Conservation (phyloP, 2,113 vertebrate genomes). For the Silurus meridionalis region DNA sequence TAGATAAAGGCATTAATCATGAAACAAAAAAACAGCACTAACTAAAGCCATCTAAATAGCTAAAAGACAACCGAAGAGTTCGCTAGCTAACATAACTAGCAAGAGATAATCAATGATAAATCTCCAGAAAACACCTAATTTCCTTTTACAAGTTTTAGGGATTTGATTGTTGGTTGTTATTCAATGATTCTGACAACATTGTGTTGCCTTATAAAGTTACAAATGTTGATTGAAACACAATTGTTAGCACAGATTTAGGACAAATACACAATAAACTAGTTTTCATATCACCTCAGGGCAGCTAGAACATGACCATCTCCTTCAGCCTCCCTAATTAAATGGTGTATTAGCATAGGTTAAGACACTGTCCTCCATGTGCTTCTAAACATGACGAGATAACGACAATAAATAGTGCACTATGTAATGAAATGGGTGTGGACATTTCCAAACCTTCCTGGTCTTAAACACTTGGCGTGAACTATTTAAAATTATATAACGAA, state of each 20-base stretch:
- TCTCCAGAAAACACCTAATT: neutral
- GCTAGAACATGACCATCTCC: neutral
- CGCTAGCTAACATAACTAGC: neutral
- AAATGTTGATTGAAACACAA: neutral
- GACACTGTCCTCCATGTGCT: neutral
- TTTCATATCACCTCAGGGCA: neutral
- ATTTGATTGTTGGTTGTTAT: neutral
- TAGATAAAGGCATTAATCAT: neutral
- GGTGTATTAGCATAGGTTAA: neutral
- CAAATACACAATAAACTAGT: neutral
- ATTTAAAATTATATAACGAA: neutral
- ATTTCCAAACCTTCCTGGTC: neutral
- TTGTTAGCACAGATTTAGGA: neutral
- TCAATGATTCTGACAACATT: neutral
- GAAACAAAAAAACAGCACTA: neutral
- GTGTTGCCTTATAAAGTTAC: neutral
- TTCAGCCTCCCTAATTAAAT: neutral
- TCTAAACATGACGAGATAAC: neutral
- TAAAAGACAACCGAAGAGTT: no score
- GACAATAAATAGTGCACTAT: neutral
- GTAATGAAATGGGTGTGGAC: neutral
- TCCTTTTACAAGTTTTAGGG: neutral
- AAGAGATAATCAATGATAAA: neutral
- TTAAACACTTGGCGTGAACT: slow-evolving; percentile 1
- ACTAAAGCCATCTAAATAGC: neutral